Evolutionary conservation across 2,797 vertebrate genomes (phyloP), one percentile per base, ranked within the genome.

Genomic region (Ataeniobius toweri): DNA sequence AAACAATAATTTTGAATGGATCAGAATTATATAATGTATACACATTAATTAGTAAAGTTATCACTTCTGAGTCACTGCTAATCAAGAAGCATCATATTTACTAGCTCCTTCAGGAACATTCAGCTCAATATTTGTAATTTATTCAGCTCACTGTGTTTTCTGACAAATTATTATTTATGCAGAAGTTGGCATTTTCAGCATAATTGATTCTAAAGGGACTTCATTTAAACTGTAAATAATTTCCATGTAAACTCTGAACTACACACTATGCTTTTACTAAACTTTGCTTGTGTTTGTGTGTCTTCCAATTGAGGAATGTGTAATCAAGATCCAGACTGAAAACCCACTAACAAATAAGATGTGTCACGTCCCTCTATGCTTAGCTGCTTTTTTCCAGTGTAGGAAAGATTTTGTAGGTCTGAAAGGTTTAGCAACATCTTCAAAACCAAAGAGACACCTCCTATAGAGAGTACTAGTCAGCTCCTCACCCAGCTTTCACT

Each of bases 391-490:
- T 78, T 82, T 28, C 73, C 0, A 71, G 76, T 44, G 68, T 51
- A 56, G 13, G 3, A 26, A 48, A 31, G 73, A 28, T 76, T 79
- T 71, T 76, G 75, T 76, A 78, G 76, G 86, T 81, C 80, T 91
- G 82, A 87, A 83, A 85, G 84, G 80, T 88, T 91, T 88, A 84
- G 84, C 74, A 76, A 75, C 75, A 74, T 81, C 84, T 86, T 83
- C 75, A 85, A 81, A 89, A 75, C 69, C 41, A 67, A 81, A 80
- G 69, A 55, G 79, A 67, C 77, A 75, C 80, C 58, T 80, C 86
- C 82, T 80, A 80, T 81, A 24, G 88, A 79, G 85, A 85, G 83
- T 73, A 79, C 83, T 73, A 74, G 86, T 87, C 82, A 84, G 81
- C 85, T 79, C 65, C 71, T 84, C 80, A 86, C 77, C 78, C 82